Evolutionary conservation across 1,140 invertebrate genomes (phyloP), one percentile per base, ranked within the genome.

Genomic region (Arion vulgaris): DNA sequence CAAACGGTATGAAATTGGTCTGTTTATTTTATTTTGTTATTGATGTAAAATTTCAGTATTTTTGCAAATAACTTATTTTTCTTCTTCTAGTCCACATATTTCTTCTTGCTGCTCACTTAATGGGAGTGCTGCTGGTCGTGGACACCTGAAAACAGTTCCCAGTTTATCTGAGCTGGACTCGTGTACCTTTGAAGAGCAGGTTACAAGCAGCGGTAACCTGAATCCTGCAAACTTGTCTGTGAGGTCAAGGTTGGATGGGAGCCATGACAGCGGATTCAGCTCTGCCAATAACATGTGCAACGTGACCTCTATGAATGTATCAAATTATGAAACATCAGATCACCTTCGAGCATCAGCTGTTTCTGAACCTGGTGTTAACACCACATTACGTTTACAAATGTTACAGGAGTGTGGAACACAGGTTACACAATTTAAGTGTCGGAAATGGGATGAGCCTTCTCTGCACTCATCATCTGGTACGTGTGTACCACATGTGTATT

Each of bases 201-300:
- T 49, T 41, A 73, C 71, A 26, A 39, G 23, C 7, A 36, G 23
- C 13, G 19, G 19, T 49, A 49, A 49, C 45, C 19, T 19, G 19
- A 19, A 49, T 19, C 15, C 34, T 4, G 15, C 38, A 34, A 15
- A 34, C 15, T 36, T 73, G 34, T 26, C 74, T 39, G 74, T 41
- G 5, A 53, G 23, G 9, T 19, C 51, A 41, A 34, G 80, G 19
- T 82, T 86, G 49, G 85, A 84, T 23, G 86, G 85, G 7, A 87
- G 85, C 80, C 85, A 86, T 66, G 87, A 87, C 57, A 87, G 87
- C 76, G 86, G 86, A 7, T 86, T 87, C 77, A 88, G 83, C 71
- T 87, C 86, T 13, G 86, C 86, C 81, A 88, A 89, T 76, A 90
- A 90, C 79, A 86, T 90, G 84, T 89, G 89, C 82, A 49, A 49